These are phyloP conservation scores for Geotrypetes seraphini DNA, from an alignment of 2,797 vertebrate genomes.

Conservation along the genomic window DNA sequence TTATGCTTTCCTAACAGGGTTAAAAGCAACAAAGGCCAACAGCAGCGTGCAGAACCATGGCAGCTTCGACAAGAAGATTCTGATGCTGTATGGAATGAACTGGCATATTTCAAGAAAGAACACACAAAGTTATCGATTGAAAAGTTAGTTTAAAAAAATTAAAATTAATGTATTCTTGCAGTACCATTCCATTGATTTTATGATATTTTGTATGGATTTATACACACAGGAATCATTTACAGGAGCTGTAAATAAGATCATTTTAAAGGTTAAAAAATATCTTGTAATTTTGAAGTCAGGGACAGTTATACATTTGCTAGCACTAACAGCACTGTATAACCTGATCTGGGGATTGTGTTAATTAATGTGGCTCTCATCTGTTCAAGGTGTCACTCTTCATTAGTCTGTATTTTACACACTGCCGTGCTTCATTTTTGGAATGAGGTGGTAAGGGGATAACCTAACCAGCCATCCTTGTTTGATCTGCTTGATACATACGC, in stretches of 20 bases:
- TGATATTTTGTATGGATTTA: slow-evolving; percentile 15
- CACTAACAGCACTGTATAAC: slow-evolving; percentile 53
- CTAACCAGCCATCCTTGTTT: slow-evolving; percentile 78
- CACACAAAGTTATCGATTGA: slow-evolving; percentile 69
- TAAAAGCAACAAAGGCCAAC: slow-evolving; percentile 32
- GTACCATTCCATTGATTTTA: slow-evolving; percentile 8
- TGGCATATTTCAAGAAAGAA: slow-evolving; percentile 73
- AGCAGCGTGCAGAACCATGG: slow-evolving; percentile 38
- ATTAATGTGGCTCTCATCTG: slow-evolving; percentile 72
- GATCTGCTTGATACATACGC: slow-evolving; percentile 77
- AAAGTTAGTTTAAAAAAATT: slow-evolving; percentile 66
- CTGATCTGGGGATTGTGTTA: slow-evolving; percentile 71
- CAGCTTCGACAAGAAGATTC: slow-evolving; percentile 73
- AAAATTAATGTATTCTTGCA: slow-evolving; percentile 13
- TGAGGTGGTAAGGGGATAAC: slow-evolving; percentile 75
- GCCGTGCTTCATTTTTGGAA: slow-evolving; percentile 76
- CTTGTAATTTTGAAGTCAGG: slow-evolving; percentile 35
- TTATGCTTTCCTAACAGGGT: slow-evolving; percentile 42
- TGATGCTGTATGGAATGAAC: slow-evolving; percentile 75
- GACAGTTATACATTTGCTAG: slow-evolving; percentile 57
- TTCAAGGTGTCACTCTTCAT: slow-evolving; percentile 74
- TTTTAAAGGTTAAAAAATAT: slow-evolving; percentile 10
- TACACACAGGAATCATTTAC: slow-evolving; percentile 18
- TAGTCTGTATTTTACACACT: slow-evolving; percentile 75
- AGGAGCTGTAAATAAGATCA: slow-evolving; percentile 30